Percentiles rank a stretch among this genome's conserved stretches.
Evolutionary conservation across 2,113 vertebrate genomes (phyloP).

Genomic region (Myrmecophaga tridactyla): DNA sequence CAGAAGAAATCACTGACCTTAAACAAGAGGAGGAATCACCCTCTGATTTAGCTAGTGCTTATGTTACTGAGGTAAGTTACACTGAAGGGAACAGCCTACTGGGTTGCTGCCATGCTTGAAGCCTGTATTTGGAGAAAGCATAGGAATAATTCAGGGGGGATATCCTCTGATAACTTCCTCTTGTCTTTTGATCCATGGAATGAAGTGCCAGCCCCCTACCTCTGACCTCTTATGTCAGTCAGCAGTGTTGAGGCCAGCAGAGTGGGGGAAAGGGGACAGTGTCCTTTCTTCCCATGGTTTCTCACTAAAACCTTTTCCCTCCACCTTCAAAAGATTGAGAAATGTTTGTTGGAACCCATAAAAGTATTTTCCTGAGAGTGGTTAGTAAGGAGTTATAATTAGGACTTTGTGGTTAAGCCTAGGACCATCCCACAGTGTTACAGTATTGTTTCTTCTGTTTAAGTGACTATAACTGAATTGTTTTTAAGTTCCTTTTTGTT

Average conservation of each 20-base stretch:
- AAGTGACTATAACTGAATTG: background rate
- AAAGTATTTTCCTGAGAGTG: background rate
- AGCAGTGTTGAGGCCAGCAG: background rate
- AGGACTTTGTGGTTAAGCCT: background rate
- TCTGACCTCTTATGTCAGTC: background rate
- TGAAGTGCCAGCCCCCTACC: no score
- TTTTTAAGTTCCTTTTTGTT: slow-evolving; percentile 11
- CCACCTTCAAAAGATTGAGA: background rate
- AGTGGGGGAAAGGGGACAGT: background rate
- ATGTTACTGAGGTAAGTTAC: slow-evolving; percentile 84
- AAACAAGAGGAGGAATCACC: slow-evolving; percentile 81
- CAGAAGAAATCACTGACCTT: slow-evolving; percentile 77
- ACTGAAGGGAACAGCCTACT: background rate
- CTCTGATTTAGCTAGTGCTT: slow-evolving; percentile 81
- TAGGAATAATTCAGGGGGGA: background rate
- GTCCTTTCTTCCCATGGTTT: background rate
- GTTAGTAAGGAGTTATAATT: background rate
- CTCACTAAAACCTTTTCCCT: background rate
- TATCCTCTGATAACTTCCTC: background rate
- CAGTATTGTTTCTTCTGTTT: background rate
- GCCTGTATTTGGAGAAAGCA: background rate
- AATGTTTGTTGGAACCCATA: background rate
- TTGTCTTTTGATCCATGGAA: background rate
- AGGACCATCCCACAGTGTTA: background rate
- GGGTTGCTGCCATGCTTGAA: background rate